Base-by-base conservation (phyloP, 2,888 invertebrate genomes). In the Gonocerus acuteangulatus region DNA sequence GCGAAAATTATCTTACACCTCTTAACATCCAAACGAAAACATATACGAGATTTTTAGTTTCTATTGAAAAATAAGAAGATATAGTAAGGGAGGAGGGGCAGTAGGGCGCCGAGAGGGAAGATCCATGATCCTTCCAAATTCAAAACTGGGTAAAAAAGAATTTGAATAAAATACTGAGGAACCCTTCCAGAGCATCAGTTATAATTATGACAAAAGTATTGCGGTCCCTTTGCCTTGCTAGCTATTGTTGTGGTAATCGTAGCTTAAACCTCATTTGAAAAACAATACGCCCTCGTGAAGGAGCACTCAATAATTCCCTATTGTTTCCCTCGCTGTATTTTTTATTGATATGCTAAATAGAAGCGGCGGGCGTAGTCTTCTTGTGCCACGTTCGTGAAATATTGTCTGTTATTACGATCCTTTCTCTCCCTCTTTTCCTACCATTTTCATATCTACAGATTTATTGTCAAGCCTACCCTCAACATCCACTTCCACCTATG, bases 291-390 rank as follows among this genome's bases (percentile, higher is more conserved):
- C 48, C 58, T 52, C 58, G 61, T 62, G 64, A 65, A 65, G 63
- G 49, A 65, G 62, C 60, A 63, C 65, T 65, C 65, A 61, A 65
- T 65, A 61, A 65, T 65, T 65, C 62, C 56, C 65, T 57, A 63
- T 65, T 65, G 65, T 65, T 63, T 49, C 60, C 64, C 62, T 52
- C 52, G 59, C 65, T 61, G 62, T 65, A 65, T 65, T 68, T 68
- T 68, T 68, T 68, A 68, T 68, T 68, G 68, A 68, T 68, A 68
- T 68, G 68, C 68, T 67, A 68, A 68, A 67, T 68, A 68, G 68
- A 67, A 59, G 66, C 62, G 48, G 58, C 23, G 54, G 39, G 52
- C 51, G 63, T 56, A 57, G 54, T 60, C 65, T 62, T 65, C 65
- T 63, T 51, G 48, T 61, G 63, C 59, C 65, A 61, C 48, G 48